Evolutionary conservation across 2,797 vertebrate genomes (phyloP).

Genomic region (Megaceryle alcyon): DNA sequence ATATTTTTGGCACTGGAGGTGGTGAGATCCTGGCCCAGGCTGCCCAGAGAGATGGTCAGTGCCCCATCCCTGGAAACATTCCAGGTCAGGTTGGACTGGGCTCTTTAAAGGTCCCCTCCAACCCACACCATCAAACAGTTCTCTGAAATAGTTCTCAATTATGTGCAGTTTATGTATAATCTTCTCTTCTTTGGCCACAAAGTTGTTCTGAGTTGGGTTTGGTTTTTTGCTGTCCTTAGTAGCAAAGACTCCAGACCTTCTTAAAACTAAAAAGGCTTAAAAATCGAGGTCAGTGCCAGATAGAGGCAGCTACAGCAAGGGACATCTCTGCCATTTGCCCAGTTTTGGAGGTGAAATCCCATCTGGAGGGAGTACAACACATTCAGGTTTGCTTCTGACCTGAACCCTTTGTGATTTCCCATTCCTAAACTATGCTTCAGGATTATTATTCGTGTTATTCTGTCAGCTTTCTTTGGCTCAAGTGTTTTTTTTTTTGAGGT

Average conservation of each 20-base stretch:
- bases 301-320: neutral
- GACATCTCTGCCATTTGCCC: neutral
- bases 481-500: neutral
- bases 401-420: neutral
- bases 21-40: neutral
- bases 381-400: neutral
- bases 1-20: neutral
- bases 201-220: neutral
- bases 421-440: neutral
- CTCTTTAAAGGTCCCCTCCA: neutral
- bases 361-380: neutral
- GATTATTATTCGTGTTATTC: neutral
- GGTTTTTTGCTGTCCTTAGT: neutral
- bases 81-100: neutral
- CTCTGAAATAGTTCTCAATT: neutral
- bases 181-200: neutral
- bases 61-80: neutral
- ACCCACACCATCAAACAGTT: neutral
- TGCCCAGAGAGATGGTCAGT: neutral
- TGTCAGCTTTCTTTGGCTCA: neutral
- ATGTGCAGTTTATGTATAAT: neutral
- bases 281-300: neutral
- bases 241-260: neutral
- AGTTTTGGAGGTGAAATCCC: constrained; percentile 12
- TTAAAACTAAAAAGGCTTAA: neutral